These are phyloP conservation scores for Elegia similella DNA, from an alignment of 2,888 invertebrate genomes.

Conservation along the genomic window DNA sequence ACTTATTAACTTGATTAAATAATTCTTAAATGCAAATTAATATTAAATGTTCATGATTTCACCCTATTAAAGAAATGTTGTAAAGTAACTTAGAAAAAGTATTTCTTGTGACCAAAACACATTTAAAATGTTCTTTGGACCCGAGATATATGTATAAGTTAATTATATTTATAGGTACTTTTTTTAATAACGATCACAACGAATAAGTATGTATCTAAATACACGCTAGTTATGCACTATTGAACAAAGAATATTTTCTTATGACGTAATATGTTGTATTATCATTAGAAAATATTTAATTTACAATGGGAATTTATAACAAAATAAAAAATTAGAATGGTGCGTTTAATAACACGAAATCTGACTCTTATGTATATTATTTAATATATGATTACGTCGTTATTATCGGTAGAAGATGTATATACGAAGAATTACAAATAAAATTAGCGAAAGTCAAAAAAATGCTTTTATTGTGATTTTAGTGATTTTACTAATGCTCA, in stretches of 20 bases:
- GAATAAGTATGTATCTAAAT: too few species aligned
- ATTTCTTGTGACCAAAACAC: not conserved
- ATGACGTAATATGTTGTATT: not conserved
- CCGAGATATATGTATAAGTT: not conserved
- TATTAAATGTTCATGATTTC: not conserved
- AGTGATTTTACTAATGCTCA: constrained; percentile 56
- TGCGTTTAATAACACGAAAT: constrained; percentile 16
- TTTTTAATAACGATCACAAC: too few species aligned
- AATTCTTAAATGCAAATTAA: too few species aligned
- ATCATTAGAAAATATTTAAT: not conserved
- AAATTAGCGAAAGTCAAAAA: constrained; percentile 17
- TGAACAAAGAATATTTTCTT: constrained; percentile 3
- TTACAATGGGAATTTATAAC: constrained; percentile 13
- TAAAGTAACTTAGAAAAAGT: not conserved
- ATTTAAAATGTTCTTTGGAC: not conserved
- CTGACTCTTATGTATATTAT: constrained; percentile 14
- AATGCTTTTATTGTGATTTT: constrained; percentile 33
- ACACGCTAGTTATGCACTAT: not conserved
- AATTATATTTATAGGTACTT: too few species aligned
- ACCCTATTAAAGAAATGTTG: not conserved
- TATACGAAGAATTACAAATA: constrained; percentile 17
- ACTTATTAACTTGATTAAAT: too few species aligned
- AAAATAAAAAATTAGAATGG: constrained; percentile 3
- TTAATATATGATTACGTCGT: constrained; percentile 17
- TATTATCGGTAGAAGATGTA: constrained; percentile 17